phyloP scores from a whole-genome alignment of 2,888 invertebrate species.

The Gandaritis pyraliata region DNA sequence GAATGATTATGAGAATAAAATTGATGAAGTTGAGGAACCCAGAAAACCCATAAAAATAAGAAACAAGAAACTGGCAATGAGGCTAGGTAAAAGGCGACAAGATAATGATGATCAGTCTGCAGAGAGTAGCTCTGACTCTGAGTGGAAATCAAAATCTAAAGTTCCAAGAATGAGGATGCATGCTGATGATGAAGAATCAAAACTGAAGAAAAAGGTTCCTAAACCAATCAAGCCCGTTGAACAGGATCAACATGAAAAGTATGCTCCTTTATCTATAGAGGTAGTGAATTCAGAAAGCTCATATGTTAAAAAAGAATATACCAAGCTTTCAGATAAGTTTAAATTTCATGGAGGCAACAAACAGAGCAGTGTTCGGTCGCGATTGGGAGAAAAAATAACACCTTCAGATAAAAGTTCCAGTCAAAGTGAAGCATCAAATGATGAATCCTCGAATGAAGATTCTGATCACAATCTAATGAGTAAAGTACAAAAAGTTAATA shows the following conservation, averaged over 20 bases:
- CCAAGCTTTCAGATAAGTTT: slow-evolving; percentile 72
- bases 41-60: slow-evolving; percentile 58
- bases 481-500: slow-evolving; percentile 76
- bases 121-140: slow-evolving; percentile 79
- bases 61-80: slow-evolving; percentile 71
- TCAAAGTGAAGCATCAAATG: slow-evolving; percentile 54
- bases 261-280: slow-evolving; percentile 76
- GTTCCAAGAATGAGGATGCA: slow-evolving; percentile 93
- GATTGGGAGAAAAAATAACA: slow-evolving; percentile 68
- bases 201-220: slow-evolving; percentile 63
- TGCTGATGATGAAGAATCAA: slow-evolving; percentile 93
- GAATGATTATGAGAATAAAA: slow-evolving; percentile 59
- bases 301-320: slow-evolving; percentile 60
- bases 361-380: slow-evolving; percentile 56
- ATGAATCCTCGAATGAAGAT: slow-evolving; percentile 60
- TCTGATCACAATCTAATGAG: slow-evolving; percentile 77
- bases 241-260: slow-evolving; percentile 49
- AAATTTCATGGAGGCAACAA: slow-evolving; percentile 52
- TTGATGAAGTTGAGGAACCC: slow-evolving; percentile 52
- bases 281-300: slow-evolving; percentile 64
- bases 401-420: slow-evolving; percentile 33
- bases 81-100: slow-evolving; percentile 67
- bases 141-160: slow-evolving; percentile 86
- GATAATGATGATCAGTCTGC: slow-evolving; percentile 59
- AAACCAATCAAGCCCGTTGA: slow-evolving; percentile 47